Evolutionary conservation across 2,888 invertebrate species (phyloP).

Genomic region (Acleris sparsana): DNA sequence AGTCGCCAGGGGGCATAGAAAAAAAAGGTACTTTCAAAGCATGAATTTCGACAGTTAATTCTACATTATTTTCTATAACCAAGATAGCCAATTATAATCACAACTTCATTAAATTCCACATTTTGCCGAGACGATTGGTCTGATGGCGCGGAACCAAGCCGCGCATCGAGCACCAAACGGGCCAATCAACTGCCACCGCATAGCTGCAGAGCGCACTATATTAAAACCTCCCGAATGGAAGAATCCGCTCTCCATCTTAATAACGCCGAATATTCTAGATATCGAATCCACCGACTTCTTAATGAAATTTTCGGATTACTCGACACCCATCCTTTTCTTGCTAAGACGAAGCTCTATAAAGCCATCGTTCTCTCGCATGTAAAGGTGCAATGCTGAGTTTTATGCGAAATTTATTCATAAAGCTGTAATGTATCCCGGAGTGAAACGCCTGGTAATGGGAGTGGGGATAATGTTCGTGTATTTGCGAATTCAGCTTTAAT

Average conservation of each 20-base stretch:
- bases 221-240: conserved; percentile 70
- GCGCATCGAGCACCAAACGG: conserved; percentile 1
- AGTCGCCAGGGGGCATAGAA: too few species aligned
- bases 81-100: too few species aligned
- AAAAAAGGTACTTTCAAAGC: too few species aligned
- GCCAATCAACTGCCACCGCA: conserved; percentile 47
- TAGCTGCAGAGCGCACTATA: conserved; percentile 68
- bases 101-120: not conserved
- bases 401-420: conserved; percentile 85
- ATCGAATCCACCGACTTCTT: conserved; percentile 79
- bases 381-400: conserved; percentile 81
- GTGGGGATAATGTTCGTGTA: conserved; percentile 69
- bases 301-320: conserved; percentile 83
- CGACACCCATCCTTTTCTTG: conserved; percentile 60
- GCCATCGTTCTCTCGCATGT: conserved; percentile 65
- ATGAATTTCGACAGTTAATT: too few species aligned
- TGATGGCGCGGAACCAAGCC: not conserved
- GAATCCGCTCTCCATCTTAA: conserved; percentile 69
- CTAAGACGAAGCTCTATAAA: conserved; percentile 44
- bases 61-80: not conserved
- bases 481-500: conserved; percentile 72
- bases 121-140: not conserved
- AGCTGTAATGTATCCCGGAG: conserved; percentile 82
- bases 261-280: conserved; percentile 77
- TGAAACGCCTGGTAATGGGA: conserved; percentile 76